A percentile compares a stretch with the other conserved stretches of the same genome.
Evolutionary conservation across 2,113 vertebrate species (phyloP).

Genomic region (Urocynchramus pylzowi): DNA sequence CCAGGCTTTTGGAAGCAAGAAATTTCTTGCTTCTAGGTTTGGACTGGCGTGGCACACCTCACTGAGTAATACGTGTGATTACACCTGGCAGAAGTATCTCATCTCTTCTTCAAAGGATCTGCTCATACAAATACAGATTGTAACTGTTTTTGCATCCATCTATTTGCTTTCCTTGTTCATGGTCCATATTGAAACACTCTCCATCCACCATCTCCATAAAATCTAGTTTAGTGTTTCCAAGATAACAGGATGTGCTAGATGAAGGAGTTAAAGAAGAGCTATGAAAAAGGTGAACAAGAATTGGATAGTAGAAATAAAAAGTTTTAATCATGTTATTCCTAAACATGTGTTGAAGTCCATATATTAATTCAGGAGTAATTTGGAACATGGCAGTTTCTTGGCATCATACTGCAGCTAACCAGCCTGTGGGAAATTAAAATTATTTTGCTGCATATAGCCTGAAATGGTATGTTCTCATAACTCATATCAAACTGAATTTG

Average conservation of each 20-base stretch:
- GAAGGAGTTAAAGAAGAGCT: neutral
- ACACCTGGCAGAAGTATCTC: neutral
- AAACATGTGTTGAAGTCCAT: neutral
- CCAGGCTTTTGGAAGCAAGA: neutral
- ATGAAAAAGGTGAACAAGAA: neutral
- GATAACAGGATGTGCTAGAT: neutral
- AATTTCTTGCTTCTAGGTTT: neutral
- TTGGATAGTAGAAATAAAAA: neutral
- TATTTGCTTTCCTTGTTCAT: neutral
- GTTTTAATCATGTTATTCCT: neutral
- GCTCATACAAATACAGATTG: neutral
- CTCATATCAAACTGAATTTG: neutral
- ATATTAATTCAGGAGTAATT: neutral
- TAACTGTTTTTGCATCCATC: neutral
- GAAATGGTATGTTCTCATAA: neutral
- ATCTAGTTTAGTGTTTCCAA: neutral
- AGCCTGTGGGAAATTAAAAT: neutral
- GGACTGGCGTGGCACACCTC: neutral
- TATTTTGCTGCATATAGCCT: neutral
- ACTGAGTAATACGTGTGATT: neutral
- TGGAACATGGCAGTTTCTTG: neutral
- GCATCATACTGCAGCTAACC: neutral
- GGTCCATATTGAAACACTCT: neutral
- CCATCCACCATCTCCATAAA: neutral
- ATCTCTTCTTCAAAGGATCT: neutral